These are phyloP conservation scores for Drepana falcataria DNA, from an alignment of 2,888 invertebrate genomes.

Conservation along the genomic window DNA sequence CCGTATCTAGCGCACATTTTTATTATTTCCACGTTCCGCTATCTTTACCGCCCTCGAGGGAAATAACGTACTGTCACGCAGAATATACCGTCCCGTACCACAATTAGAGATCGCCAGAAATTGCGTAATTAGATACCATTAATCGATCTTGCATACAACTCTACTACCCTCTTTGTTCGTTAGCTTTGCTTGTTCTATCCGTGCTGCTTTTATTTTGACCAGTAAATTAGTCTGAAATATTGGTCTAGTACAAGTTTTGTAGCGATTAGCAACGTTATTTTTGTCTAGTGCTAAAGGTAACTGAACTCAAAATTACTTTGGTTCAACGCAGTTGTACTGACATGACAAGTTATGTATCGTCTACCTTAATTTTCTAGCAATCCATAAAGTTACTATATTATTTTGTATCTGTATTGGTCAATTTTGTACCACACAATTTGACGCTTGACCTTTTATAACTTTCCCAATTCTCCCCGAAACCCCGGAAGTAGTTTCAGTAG, in stretches of 20 bases:
- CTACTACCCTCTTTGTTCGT: constrained; percentile 46
- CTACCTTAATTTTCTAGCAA: no score
- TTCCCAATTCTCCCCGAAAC: constrained; percentile 5
- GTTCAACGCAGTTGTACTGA: background rate
- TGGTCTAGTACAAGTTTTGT: background rate
- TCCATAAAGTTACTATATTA: no score
- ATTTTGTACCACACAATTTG: background rate
- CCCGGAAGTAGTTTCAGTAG: constrained; percentile 12
- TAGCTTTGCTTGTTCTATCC: constrained; percentile 20
- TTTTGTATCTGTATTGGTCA: no score
- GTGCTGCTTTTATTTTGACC: constrained; percentile 1
- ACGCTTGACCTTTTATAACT: constrained; percentile 8
- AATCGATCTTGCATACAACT: constrained; percentile 68
- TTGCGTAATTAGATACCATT: constrained; percentile 75
- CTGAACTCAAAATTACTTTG: background rate
- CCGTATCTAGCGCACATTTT: constrained; percentile 41
- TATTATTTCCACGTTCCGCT: constrained; percentile 47
- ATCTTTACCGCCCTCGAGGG: constrained; percentile 75
- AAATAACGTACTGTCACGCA: constrained; percentile 76
- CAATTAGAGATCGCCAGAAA: constrained; percentile 77
- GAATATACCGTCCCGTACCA: constrained; percentile 71
- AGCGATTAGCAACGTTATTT: background rate
- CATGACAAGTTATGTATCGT: no score
- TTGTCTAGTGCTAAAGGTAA: background rate
- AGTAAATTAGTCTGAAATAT: constrained; percentile 10